phyloP scores from a whole-genome alignment of 1,140 invertebrate genomes.

The Physella acuta region DNA sequence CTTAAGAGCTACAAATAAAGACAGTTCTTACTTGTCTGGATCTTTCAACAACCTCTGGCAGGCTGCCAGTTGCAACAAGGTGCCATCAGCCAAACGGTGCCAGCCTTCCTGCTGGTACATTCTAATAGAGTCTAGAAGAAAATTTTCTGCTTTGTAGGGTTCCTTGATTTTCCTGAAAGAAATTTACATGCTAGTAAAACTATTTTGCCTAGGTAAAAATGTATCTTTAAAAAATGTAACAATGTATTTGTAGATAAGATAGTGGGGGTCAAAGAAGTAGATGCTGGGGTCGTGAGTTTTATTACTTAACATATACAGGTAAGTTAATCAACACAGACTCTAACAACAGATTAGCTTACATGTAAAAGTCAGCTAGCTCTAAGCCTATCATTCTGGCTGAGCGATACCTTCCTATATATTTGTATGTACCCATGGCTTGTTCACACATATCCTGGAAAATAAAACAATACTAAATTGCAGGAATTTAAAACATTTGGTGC shows the following conservation, averaged over 20 bases:
- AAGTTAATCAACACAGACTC: too few species aligned
- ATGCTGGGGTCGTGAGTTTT: too few species aligned
- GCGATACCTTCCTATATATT: slow-evolving; percentile 85
- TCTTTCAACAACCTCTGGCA: slow-evolving; percentile 82
- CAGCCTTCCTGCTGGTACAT: slow-evolving; percentile 86
- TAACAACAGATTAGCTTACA: too few species aligned
- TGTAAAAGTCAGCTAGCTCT: slow-evolving; percentile 87
- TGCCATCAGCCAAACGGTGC: slow-evolving; percentile 77
- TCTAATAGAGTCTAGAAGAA: slow-evolving; percentile 81
- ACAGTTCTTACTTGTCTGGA: slow-evolving; percentile 63
- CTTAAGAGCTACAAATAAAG: too few species aligned
- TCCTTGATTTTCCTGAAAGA: slow-evolving; percentile 72
- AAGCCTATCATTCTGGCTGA: slow-evolving; percentile 84
- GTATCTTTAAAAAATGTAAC: too few species aligned
- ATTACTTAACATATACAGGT: too few species aligned
- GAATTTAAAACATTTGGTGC: too few species aligned
- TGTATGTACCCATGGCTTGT: slow-evolving; percentile 93
- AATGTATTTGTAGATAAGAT: too few species aligned
- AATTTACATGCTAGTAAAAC: too few species aligned
- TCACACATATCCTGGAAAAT: slow-evolving; percentile 79
- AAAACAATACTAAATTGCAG: too few species aligned
- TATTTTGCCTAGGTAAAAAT: too few species aligned
- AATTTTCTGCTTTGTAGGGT: slow-evolving; percentile 83
- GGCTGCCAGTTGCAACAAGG: slow-evolving; percentile 78
- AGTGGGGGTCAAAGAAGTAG: too few species aligned